phyloP scores from a whole-genome alignment of 2,797 vertebrate species.

The Crocidura indochinensis region DNA sequence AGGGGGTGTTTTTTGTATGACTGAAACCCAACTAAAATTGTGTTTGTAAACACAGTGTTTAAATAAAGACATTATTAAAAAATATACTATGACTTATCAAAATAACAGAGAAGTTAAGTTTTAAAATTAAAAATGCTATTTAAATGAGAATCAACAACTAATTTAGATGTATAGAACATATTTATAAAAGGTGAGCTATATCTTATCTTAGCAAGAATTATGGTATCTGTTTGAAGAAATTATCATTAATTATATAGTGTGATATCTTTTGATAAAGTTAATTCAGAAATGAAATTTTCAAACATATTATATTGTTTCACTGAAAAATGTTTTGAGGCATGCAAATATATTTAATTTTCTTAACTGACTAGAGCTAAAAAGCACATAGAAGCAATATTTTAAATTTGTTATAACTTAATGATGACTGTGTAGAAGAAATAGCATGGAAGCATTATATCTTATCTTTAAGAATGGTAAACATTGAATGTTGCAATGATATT shows the following conservation, averaged over 20 bases:
- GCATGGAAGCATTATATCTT: neutral
- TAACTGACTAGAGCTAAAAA: neutral
- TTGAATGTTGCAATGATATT: rapidly evolving
- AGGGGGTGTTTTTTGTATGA: too few species aligned
- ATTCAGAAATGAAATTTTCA: neutral
- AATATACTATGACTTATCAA: neutral
- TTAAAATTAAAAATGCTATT: neutral
- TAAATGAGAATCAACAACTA: neutral
- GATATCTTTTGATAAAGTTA: neutral
- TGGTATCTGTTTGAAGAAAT: neutral
- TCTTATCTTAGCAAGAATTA: too few species aligned
- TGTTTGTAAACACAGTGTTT: too few species aligned
- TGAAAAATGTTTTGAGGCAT: neutral
- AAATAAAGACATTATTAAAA: too few species aligned
- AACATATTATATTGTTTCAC: neutral
- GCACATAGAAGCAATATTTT: neutral
- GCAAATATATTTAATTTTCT: neutral
- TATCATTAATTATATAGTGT: too few species aligned
- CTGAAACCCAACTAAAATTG: too few species aligned
- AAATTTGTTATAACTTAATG: neutral
- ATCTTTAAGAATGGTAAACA: neutral
- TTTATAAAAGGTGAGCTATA: neutral
- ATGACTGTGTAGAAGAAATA: neutral
- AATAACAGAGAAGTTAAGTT: neutral
- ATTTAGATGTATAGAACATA: neutral